Percentiles rank a stretch among this genome's conserved stretches.
phyloP scores from a whole-genome alignment of 2,113 vertebrate species.

The Turdus rufiventris region DNA sequence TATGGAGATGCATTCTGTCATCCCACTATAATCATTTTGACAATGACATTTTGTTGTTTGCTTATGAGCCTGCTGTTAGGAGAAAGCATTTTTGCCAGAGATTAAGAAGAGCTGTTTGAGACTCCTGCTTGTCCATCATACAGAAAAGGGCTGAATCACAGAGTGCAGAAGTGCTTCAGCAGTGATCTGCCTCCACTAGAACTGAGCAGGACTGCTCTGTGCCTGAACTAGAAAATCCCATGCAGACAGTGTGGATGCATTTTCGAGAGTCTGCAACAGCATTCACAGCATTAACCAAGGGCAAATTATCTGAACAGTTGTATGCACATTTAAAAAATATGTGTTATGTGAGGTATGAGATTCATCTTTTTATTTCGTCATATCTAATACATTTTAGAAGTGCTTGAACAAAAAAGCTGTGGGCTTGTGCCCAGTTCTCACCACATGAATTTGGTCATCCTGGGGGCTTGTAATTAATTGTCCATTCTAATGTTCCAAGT shows the following conservation, averaged over 20 bases:
- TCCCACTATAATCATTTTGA: not conserved
- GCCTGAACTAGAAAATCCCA: not conserved
- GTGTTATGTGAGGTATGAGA: not conserved
- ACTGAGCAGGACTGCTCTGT: accelerated
- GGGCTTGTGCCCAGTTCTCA: not conserved
- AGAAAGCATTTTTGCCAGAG: not conserved
- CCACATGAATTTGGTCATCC: not conserved
- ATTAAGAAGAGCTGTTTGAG: not conserved
- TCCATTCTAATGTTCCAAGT: not conserved
- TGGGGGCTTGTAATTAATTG: not conserved
- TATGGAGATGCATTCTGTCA: conserved; percentile 17
- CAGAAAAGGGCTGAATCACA: not conserved
- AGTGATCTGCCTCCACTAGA: not conserved
- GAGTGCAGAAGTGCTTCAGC: not conserved
- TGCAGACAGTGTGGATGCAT: not conserved
- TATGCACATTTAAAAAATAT: not conserved
- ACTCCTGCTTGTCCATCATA: not conserved
- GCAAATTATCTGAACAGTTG: not conserved
- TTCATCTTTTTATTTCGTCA: not conserved
- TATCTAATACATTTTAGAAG: not conserved
- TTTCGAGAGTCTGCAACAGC: not conserved
- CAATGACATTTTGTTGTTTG: not conserved
- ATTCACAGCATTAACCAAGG: not conserved
- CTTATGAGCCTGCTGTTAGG: not conserved
- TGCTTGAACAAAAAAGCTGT: not conserved